A percentile compares a stretch with the other conserved stretches of the same genome.
Conservation (phyloP, 1,140 invertebrate species). For the Hetaerina americana region DNA sequence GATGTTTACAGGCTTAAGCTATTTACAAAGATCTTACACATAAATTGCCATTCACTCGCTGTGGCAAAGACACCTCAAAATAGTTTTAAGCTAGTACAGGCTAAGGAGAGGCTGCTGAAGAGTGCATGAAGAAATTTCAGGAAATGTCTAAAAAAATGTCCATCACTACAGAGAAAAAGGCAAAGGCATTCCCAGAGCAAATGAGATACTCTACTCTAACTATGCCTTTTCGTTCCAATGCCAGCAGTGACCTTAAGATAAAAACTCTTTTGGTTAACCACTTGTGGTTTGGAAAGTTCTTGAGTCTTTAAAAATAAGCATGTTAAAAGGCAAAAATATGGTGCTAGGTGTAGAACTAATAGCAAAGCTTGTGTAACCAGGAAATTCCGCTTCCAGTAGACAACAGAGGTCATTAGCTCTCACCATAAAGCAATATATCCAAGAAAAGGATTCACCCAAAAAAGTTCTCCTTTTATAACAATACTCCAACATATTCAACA, state of each 20-base stretch:
- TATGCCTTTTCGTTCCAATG: background rate
- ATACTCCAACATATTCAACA: background rate
- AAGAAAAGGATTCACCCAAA: background rate
- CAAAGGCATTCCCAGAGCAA: background rate
- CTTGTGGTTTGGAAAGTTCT: background rate
- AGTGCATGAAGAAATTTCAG: background rate
- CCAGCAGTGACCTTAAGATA: background rate
- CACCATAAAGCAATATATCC: background rate
- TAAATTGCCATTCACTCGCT: background rate
- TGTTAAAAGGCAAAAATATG: background rate
- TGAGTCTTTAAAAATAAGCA: background rate
- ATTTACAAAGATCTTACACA: background rate
- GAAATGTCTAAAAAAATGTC: background rate
- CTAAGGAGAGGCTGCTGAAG: background rate
- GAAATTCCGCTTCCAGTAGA: background rate
- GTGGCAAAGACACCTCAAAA: background rate
- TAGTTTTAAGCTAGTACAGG: background rate
- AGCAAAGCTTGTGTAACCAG: background rate
- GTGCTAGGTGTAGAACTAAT: background rate
- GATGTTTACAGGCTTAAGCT: background rate
- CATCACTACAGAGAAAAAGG: background rate
- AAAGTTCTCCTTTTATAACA: background rate
- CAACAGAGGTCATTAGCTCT: background rate
- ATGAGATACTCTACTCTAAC: background rate
- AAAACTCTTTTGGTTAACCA: background rate